Evolutionary conservation across 2,888 invertebrate species (phyloP).

Genomic region (Onchidella celtica): DNA sequence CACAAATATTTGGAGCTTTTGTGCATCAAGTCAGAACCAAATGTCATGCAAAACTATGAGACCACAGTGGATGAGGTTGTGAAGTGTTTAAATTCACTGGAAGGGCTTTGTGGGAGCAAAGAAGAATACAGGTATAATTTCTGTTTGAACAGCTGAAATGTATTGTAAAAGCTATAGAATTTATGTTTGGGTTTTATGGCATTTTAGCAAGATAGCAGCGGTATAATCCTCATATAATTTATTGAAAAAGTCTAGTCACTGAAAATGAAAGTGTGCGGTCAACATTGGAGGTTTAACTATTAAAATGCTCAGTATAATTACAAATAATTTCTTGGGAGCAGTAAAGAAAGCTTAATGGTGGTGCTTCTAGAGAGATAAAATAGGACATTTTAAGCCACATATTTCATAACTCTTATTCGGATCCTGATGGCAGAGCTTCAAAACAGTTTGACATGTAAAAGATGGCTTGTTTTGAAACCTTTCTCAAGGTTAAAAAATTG

Average conservation of each 20-base stretch:
- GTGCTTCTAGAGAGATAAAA: too few species aligned
- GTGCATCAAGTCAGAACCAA: conserved; percentile 92
- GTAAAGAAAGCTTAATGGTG: too few species aligned
- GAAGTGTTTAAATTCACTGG: conserved; percentile 92
- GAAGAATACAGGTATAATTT: conserved; percentile 90
- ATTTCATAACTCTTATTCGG: too few species aligned
- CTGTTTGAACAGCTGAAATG: not conserved
- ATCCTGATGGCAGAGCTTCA: too few species aligned
- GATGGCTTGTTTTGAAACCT: too few species aligned
- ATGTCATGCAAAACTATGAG: conserved; percentile 86
- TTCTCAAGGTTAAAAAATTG: too few species aligned
- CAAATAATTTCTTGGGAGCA: too few species aligned
- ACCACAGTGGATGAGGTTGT: conserved; percentile 96
- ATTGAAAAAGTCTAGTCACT: not conserved
- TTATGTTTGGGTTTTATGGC: too few species aligned
- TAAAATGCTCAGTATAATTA: too few species aligned
- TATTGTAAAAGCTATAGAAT: not conserved
- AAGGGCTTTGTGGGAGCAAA: conserved; percentile 92
- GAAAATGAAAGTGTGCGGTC: not conserved
- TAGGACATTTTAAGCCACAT: too few species aligned
- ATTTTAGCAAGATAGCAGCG: not conserved
- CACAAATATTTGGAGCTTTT: conserved; percentile 96
- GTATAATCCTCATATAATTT: not conserved
- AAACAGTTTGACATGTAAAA: too few species aligned
- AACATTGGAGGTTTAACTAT: too few species aligned